These are phyloP conservation scores for Calliphora vicina DNA, from an alignment of 1,140 invertebrate genomes.

Conservation along the genomic window DNA sequence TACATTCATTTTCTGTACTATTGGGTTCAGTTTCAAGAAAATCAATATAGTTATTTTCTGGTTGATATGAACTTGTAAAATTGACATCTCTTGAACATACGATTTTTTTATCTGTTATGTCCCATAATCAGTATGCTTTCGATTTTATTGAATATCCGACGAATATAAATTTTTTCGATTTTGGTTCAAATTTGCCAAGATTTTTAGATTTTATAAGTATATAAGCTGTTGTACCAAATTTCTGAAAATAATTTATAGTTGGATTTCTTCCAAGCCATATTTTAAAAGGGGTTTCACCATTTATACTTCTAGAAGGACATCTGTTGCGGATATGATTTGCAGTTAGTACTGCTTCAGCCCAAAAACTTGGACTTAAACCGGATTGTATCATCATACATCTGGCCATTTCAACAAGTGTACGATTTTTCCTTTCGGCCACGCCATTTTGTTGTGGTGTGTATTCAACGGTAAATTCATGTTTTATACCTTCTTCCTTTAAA, in stretches of 20 bases:
- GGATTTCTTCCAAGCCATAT: constrained; percentile 53
- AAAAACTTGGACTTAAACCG: constrained; percentile 43
- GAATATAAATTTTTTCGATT: background rate
- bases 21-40: no score
- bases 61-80: no score
- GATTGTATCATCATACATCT: constrained; percentile 42
- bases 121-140: no score
- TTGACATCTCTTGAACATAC: no score
- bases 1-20: no score
- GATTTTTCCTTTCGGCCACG: constrained; percentile 39
- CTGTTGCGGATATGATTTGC: background rate
- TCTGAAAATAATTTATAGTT: constrained; percentile 48
- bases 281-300: constrained; percentile 52
- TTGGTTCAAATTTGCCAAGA: constrained; percentile 27
- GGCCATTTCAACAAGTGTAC: constrained; percentile 46
- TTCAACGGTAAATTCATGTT: no score
- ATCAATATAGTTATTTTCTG: no score
- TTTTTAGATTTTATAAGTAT: constrained; percentile 37
- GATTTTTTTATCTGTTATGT: no score
- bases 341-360: constrained; percentile 45
- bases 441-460: constrained; percentile 28
- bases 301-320: constrained; percentile 22
- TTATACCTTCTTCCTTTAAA: no score
- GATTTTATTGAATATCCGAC: no score
- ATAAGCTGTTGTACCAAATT: constrained; percentile 52